Evolutionary conservation across 53 echinoderm and acorn worm genomes (phyloP).

Genomic region (Actinopyga echinites): DNA sequence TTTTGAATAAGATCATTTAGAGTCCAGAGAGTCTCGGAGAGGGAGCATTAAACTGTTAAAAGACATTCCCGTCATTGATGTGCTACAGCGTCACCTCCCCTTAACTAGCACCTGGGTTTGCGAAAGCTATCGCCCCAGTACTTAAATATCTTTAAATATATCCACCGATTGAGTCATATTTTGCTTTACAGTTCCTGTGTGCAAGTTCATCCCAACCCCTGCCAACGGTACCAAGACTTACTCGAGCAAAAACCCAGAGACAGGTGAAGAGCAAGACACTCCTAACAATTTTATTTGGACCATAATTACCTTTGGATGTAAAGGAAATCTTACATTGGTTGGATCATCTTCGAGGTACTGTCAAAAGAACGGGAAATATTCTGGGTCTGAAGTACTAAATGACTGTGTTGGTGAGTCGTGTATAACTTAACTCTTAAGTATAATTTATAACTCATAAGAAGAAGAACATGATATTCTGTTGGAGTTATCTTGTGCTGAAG

Average conservation of each 20-base stretch:
- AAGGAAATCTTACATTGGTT: not conserved
- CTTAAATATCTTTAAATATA: too few relatives aligned
- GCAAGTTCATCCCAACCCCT: slow-evolving; percentile 13
- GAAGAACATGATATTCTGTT: too few relatives aligned
- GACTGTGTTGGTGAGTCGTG: slow-evolving; percentile 31
- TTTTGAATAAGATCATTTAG: too few relatives aligned
- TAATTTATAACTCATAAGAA: too few relatives aligned
- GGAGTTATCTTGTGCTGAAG: too few relatives aligned
- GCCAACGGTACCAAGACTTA: slow-evolving; percentile 32
- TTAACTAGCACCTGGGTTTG: too few relatives aligned
- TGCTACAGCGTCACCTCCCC: too few relatives aligned
- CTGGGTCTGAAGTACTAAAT: slow-evolving; percentile 10
- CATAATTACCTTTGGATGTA: not conserved
- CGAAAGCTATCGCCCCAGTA: too few relatives aligned
- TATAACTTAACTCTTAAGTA: not conserved
- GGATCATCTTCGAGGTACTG: slow-evolving; percentile 2
- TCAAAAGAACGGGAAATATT: slow-evolving; percentile 8
- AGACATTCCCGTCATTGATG: too few relatives aligned
- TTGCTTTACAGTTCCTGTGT: not conserved
- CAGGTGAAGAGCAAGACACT: not conserved
- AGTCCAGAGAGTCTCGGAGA: too few relatives aligned
- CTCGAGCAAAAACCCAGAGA: not conserved
- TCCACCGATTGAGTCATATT: too few relatives aligned
- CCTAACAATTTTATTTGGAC: slow-evolving; percentile 25
- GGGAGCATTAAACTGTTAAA: too few relatives aligned